A percentile compares a stretch with the other conserved stretches of the same genome.
phyloP scores from a whole-genome alignment of 2,797 vertebrate species.

The Leptodactylus fallax region DNA sequence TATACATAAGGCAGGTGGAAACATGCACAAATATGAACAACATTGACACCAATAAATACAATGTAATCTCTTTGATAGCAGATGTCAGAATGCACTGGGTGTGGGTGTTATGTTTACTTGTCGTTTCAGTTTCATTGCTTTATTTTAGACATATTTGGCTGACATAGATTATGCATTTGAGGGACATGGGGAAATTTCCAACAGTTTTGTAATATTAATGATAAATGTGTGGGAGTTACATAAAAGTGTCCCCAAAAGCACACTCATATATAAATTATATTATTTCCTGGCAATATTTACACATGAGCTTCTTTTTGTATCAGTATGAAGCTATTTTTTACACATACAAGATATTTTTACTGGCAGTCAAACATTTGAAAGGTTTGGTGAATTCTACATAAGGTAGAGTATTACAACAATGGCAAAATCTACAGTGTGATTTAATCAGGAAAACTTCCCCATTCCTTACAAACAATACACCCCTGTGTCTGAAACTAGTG shows the following conservation, averaged over 20 bases:
- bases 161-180: no score
- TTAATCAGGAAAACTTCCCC: constrained; percentile 3
- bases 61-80: background rate
- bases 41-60: background rate
- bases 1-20: background rate
- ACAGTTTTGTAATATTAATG: background rate
- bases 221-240: no score
- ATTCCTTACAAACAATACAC: constrained; percentile 13
- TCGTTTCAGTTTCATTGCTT: background rate
- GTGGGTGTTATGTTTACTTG: background rate
- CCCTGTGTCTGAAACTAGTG: background rate
- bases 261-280: background rate
- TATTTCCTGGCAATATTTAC: background rate
- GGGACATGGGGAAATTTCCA: background rate
- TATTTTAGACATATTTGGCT: background rate
- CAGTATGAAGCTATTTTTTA: background rate
- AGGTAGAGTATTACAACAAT: background rate
- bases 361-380: background rate
- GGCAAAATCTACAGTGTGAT: background rate
- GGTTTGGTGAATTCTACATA: background rate
- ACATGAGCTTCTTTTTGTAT: background rate
- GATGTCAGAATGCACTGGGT: background rate
- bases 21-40: constrained; percentile 4
- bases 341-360: background rate
- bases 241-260: no score